Base-by-base conservation (phyloP, 92 coral and sea anemone species). In the Nematostella vectensis region DNA sequence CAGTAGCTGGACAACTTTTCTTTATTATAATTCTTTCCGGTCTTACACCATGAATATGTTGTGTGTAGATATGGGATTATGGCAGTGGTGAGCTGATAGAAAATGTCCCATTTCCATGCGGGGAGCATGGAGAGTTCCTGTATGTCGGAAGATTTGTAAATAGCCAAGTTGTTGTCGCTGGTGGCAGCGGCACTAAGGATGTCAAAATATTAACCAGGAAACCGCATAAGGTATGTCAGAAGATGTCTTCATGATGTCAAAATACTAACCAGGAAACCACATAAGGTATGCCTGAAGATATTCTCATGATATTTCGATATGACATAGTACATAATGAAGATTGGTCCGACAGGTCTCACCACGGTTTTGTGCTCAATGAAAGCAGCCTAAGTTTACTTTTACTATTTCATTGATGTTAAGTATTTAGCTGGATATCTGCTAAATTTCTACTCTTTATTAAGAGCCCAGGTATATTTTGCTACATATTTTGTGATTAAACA, bases 141-240 rank as follows among this genome's bases (percentile, higher is more conserved):
- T 91, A 91, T 30, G 88, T 83, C 30, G 95, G 93, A 0, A 78
- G 93, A 30, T 91, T 78, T 61, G 61, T 82, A 24, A 63, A 74
- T 49, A 50, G 74, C 45, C 83, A 91, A 27, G 64, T 91, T 11
- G 69, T 86, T 3, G 88, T 85, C 0, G 98, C 98, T 3, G 98
- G 98, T 30, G 98, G 98, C 26, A 91, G 95, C 65, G 98, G 98
- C 18, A 86, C 95, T 6, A 86, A 78, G 48, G 95, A 91, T 45
- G 73, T 87, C 2, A 91, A 86, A 54, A 54, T 91, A 31, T 68
- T 91, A 58, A 73, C 77, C 58, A 72, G 95, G 50, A 69, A 63
- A 16, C 75, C 79, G 13, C 64, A 82, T 59, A 54, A 81, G 82
- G 98, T 91, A 36, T 13, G 53, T 19, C 4, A 51, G 18, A 27